These are phyloP conservation scores for Atherinosoma microstoma DNA, from an alignment of 2,797 vertebrate genomes.

Conservation along the genomic window DNA sequence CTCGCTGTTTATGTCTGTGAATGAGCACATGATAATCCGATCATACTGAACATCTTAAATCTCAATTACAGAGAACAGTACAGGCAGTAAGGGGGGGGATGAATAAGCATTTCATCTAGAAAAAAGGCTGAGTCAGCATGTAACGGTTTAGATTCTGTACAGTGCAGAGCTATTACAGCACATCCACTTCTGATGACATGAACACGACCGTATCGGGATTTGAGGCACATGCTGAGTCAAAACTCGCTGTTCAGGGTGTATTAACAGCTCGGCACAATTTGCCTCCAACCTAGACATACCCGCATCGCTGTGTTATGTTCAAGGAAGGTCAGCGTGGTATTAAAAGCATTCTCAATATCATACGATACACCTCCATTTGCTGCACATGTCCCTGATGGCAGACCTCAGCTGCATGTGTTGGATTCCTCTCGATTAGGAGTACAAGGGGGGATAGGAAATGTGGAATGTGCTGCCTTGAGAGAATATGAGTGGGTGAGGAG, in stretches of 20 bases:
- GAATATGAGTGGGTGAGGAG: slow-evolving; percentile 37
- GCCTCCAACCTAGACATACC: neutral
- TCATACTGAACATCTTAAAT: slow-evolving; percentile 43
- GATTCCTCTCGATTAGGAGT: slow-evolving; percentile 41
- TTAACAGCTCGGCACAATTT: slow-evolving; percentile 16
- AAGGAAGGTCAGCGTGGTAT: slow-evolving; percentile 20
- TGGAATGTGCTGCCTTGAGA: slow-evolving; percentile 37
- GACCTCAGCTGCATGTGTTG: slow-evolving; percentile 26
- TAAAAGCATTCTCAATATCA: slow-evolving; percentile 31
- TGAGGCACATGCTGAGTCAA: slow-evolving; percentile 41
- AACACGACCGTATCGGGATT: slow-evolving; percentile 22
- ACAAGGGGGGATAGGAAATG: slow-evolving; percentile 23
- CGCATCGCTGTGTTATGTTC: slow-evolving; percentile 10
- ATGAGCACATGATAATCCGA: slow-evolving; percentile 43
- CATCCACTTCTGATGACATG: slow-evolving; percentile 26
- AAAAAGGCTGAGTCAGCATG: slow-evolving; percentile 34
- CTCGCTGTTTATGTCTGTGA: slow-evolving; percentile 8
- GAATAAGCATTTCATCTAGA: slow-evolving; percentile 6
- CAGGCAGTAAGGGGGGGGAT: slow-evolving; percentile 1
- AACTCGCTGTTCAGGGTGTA: slow-evolving; percentile 12
- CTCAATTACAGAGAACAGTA: slow-evolving; percentile 46
- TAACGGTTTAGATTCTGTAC: slow-evolving; percentile 29
- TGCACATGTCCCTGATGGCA: slow-evolving; percentile 40
- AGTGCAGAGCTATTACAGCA: slow-evolving; percentile 20
- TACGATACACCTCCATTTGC: slow-evolving; percentile 45